A percentile compares a stretch with the other conserved stretches of the same genome.
Conservation (phyloP, 2,888 invertebrate species). For the Scaptomyza reducta region DNA sequence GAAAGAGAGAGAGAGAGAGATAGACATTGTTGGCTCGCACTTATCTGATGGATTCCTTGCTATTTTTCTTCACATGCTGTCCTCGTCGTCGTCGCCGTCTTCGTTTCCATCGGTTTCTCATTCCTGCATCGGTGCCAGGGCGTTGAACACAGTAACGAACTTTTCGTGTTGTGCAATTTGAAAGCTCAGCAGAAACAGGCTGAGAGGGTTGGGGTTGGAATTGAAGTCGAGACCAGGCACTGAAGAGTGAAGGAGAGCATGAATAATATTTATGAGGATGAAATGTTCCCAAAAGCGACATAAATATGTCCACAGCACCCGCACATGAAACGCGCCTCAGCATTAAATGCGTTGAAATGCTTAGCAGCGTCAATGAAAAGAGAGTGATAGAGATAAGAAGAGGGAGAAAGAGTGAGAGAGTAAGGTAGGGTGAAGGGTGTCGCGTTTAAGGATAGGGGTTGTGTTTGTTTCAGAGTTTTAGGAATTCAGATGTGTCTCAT, state of each 20-base stretch:
- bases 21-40: constrained; percentile 60
- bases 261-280: constrained; percentile 83
- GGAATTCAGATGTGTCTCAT: not conserved
- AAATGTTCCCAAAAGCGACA: constrained; percentile 83
- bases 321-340: constrained; percentile 78
- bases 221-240: constrained; percentile 24
- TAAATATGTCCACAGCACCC: constrained; percentile 83
- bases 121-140: constrained; percentile 34
- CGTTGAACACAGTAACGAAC: constrained; percentile 66
- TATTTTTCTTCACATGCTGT: constrained; percentile 66
- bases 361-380: constrained; percentile 31
- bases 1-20: constrained; percentile 7
- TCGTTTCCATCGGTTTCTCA: constrained; percentile 1
- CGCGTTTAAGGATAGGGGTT: constrained; percentile 32
- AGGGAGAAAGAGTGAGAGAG: not conserved
- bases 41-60: constrained; percentile 78
- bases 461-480: constrained; percentile 20
- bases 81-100: constrained; percentile 30
- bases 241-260: constrained; percentile 72
- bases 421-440: constrained; percentile 1
- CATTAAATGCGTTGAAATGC: constrained; percentile 73
- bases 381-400: not conserved
- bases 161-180: constrained; percentile 68
- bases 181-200: constrained; percentile 70
- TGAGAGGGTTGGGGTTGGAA: constrained; percentile 3